Evolutionary conservation across 2,797 vertebrate species (phyloP), one percentile per base, ranked within the genome.

Genomic region (Rousettus madagascariensis): DNA sequence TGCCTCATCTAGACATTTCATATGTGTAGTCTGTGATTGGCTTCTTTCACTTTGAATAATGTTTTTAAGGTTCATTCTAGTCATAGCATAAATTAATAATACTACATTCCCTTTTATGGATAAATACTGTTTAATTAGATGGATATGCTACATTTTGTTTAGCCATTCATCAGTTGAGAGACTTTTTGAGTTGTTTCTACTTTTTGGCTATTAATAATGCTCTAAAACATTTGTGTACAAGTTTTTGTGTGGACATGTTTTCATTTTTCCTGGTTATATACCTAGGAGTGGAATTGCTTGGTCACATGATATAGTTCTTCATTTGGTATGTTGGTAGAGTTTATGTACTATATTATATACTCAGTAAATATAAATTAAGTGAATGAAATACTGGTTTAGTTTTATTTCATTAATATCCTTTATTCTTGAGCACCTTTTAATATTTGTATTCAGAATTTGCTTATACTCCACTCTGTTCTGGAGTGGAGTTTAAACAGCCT

Each of bases 311-410:
- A 57, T 9, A 69, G 36, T 69, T 80, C 53, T 95, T 88, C 74
- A 82, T 51, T 77, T 78, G 19, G 4, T 87, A 30, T 65, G 22
- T 65, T 83, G 68, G 28, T 77, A 43, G 53, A 65, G 30, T 92
- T 80, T 68, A 78, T 69, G 86, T 75, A 84, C 17, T 86, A 41
- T 68, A 84, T 79, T 82, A 36, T 33, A 11, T 74, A 78, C 3
- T 77, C 59, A 86, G 49, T 49, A 49, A 78, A 28, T 74, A 17
- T 33, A 85, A 57, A 79, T 7, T 63, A 61, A 95, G 15, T 77
- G 22, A 84, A 41, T 84, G 30, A 71, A 95, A 84, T 79, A 63
- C n/a, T 93, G 2, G 16, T 88, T 92, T 91, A 77, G 15, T 86
- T 90, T 71, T 77, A 79, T 85, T 71, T 92, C 17, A 68, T 80